phyloP scores from a whole-genome alignment of 2,888 invertebrate species.

The Caenorhabditis becei region DNA sequence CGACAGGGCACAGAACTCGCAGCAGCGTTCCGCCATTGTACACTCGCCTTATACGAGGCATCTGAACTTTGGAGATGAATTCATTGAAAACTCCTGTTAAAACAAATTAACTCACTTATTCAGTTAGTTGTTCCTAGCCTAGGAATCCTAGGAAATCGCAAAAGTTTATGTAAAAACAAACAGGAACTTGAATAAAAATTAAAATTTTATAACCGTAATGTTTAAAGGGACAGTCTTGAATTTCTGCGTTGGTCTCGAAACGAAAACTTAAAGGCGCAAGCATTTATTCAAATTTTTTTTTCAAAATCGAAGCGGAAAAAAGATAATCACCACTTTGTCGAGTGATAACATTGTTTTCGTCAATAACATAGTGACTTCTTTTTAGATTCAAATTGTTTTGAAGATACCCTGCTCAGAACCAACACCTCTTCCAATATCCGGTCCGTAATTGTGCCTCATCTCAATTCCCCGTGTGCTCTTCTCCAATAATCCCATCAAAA shows the following conservation, averaged over 20 bases:
- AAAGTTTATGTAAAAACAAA: background rate
- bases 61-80: constrained; percentile 18
- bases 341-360: background rate
- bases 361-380: background rate
- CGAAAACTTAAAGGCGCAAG: constrained; percentile 12
- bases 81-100: background rate
- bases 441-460: background rate
- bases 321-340: background rate
- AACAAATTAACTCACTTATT: no score
- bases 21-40: constrained; percentile 34
- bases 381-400: background rate
- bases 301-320: background rate
- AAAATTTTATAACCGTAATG: background rate
- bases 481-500: background rate
- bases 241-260: background rate
- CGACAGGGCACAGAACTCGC: constrained; percentile 42
- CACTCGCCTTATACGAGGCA: constrained; percentile 32
- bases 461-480: background rate
- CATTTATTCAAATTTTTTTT: background rate
- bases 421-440: background rate
- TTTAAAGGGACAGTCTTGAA: constrained; percentile 12
- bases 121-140: no score
- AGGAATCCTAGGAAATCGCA: background rate
- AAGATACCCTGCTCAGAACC: background rate
- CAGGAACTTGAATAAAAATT: background rate